A percentile compares a stretch with the other conserved stretches of the same genome.
These are phyloP conservation scores for Chamaedrilus cognettii DNA, from an alignment of 2,888 invertebrate species.

Conservation along the genomic window DNA sequence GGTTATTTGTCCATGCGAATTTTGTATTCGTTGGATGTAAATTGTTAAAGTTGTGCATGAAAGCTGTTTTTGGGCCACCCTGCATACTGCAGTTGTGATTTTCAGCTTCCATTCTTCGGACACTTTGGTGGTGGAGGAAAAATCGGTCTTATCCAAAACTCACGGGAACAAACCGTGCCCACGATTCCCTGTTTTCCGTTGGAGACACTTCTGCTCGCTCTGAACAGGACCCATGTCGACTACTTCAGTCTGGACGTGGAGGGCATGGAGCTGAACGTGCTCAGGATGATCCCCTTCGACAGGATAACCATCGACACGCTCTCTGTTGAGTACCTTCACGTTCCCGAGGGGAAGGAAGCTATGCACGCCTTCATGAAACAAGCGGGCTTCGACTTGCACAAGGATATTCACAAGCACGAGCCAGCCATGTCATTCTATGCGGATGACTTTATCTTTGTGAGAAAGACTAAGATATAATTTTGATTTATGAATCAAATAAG, in stretches of 20 bases:
- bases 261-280: conserved; percentile 63
- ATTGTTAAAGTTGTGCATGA: no score
- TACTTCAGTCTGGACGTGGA: conserved; percentile 71
- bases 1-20: background rate
- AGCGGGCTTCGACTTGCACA: conserved; percentile 9
- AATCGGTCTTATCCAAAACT: no score
- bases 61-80: no score
- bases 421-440: conserved; percentile 5
- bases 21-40: no score
- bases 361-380: conserved; percentile 2
- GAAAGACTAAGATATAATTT: no score
- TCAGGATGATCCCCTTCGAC: conserved; percentile 67
- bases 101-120: background rate
- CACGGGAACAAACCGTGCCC: background rate
- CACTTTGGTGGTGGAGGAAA: background rate
- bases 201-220: conserved; percentile 77
- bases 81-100: no score
- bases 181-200: conserved; percentile 80
- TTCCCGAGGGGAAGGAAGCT: conserved; percentile 1
- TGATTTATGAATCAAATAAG: no score
- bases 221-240: conserved; percentile 71
- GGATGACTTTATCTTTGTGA: conserved; percentile 21
- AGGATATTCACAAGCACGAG: conserved; percentile 5
- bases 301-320: conserved; percentile 44
- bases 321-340: conserved; percentile 22